These are phyloP conservation scores for Pterocles burchelli DNA, from an alignment of 2,113 vertebrate genomes.

Conservation along the genomic window DNA sequence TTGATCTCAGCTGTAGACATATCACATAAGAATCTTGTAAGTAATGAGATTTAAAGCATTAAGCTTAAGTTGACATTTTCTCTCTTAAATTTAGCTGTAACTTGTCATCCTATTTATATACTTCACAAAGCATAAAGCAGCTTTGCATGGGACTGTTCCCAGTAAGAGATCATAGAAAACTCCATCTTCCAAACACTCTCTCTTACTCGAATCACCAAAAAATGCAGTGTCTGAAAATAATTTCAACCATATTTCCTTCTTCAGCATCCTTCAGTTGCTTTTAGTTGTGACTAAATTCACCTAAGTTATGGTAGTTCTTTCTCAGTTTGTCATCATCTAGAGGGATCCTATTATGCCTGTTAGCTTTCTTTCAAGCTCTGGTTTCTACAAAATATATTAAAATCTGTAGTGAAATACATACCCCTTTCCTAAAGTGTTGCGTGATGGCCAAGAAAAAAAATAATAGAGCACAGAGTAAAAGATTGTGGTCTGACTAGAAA, in stretches of 20 bases:
- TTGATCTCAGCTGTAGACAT: conserved; percentile 38
- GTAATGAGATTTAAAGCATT: conserved; percentile 41
- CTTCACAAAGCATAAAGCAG: conserved; percentile 4
- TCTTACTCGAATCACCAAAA: background rate
- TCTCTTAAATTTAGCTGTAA: conserved; percentile 42
- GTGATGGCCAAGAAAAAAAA: background rate
- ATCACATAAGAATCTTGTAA: conserved; percentile 29
- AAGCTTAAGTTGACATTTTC: conserved; percentile 29
- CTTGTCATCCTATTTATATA: conserved; percentile 37
- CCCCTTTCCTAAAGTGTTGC: background rate
- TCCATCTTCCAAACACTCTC: background rate
- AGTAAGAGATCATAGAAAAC: background rate
- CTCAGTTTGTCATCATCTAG: background rate
- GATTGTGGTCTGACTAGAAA: background rate
- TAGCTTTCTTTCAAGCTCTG: background rate
- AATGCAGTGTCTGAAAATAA: background rate
- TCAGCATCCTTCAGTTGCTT: background rate
- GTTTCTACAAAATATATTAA: background rate
- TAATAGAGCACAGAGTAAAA: background rate
- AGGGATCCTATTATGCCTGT: background rate
- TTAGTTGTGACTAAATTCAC: background rate
- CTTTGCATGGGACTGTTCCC: conserved; percentile 8
- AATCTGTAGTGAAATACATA: background rate
- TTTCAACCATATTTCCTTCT: background rate
- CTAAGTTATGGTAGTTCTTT: background rate